phyloP scores from a whole-genome alignment of 2,113 vertebrate genomes.

The Dipodomys spectabilis region DNA sequence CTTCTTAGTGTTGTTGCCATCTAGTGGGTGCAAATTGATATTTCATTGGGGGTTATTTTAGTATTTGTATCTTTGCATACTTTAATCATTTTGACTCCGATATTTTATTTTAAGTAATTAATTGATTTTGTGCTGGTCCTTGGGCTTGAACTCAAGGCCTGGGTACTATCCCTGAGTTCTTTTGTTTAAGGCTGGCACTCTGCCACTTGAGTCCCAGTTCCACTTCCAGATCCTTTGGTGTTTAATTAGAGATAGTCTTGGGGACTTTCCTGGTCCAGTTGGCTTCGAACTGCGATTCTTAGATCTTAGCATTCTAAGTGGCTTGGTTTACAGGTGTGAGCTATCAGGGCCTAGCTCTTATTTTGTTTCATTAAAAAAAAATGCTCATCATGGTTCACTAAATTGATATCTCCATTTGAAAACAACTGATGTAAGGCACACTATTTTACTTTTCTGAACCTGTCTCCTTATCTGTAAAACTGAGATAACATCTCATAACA shows the following conservation, averaged over 20 bases:
- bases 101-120: background rate
- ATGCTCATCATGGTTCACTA: background rate
- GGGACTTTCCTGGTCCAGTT: too few species aligned
- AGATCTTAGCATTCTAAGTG: too few species aligned
- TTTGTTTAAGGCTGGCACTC: too few species aligned
- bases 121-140: too few species aligned
- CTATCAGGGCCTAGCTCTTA: background rate
- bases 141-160: too few species aligned
- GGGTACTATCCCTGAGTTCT: too few species aligned
- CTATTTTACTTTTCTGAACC: constrained; percentile 33
- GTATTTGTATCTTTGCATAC: constrained; percentile 8
- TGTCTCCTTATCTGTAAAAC: background rate
- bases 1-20: background rate
- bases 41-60: background rate
- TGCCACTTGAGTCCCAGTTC: too few species aligned
- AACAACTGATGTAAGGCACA: background rate
- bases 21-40: background rate
- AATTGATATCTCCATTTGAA: constrained; percentile 16
- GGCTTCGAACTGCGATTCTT: too few species aligned
- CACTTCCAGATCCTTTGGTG: too few species aligned
- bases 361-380: constrained; percentile 26
- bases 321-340: too few species aligned
- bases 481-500: background rate
- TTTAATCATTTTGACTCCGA: background rate
- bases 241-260: too few species aligned